Evolutionary conservation across 92 coral and sea anemone genomes (phyloP), one percentile per base, ranked within the genome.

Genomic region (Paramuricea clavata): DNA sequence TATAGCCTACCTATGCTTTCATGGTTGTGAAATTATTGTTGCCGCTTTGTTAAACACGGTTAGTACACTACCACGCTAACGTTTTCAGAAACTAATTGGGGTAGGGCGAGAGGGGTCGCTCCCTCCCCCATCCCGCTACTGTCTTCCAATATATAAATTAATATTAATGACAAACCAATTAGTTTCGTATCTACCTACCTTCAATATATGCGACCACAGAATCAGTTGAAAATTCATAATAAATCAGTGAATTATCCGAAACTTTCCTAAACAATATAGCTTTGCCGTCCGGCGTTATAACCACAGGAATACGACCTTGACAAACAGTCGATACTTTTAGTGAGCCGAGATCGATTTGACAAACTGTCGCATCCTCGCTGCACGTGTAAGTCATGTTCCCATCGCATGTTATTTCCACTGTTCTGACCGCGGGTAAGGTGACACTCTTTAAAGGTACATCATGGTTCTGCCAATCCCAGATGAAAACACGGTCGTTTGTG

Each of bases 391-490:
- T 81, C 43, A 52, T 9, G 60, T 57, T 61, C 22, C 50, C 35
- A 60, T 22, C 82, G 22, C 81, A 54, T 15, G 86, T 72, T 17
- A 89, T 35, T 44, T 81, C 75, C 57, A 74, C 70, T 19, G 87
- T 78, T 19, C 76, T 87, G 73, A 34, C 81, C 2, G n/a, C n/a
- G n/a, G 93, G 93, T 69, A 54, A 54, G 22, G 62, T 17, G 62
- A 54, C 27, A 54, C 62, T 10, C 62, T 19, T 54, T 21, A 54
- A 54, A 19, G 62, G 62, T 32, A 25, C n/a, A 21, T 50, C 31
- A 8, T 52, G 35, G 62, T 56, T 11, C 16, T 30, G 27, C 91
- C 91, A 87, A 49, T 82, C 68, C 93, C 93, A 90, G 54, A 87
- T 36, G 4, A 64, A 62, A 36, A 90, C 71, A 11, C 43, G 52